phyloP scores from a whole-genome alignment of 2,888 invertebrate species.

The Cylindroiulus punctatus region DNA sequence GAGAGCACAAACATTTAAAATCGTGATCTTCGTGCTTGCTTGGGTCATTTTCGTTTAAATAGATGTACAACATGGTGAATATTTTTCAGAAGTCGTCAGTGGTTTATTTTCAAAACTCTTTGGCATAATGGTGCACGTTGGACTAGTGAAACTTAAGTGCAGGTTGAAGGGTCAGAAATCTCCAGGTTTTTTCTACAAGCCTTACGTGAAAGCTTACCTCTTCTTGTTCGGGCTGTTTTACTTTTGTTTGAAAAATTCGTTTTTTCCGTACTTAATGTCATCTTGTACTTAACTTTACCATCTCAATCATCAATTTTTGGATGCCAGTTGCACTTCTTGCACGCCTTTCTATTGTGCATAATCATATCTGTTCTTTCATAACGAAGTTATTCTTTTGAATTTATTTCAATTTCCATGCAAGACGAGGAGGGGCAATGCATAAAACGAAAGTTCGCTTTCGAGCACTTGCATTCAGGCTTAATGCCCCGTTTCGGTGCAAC shows the following conservation, averaged over 20 bases:
- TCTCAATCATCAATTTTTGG: neutral
- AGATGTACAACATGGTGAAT: neutral
- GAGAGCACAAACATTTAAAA: too few species aligned
- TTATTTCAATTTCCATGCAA: neutral
- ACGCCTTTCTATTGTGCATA: neutral
- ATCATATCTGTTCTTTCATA: neutral
- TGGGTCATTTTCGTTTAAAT: neutral
- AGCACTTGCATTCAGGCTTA: neutral
- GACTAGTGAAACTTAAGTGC: neutral
- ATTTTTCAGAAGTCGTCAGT: neutral
- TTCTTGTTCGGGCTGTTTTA: neutral
- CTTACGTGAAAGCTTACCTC: neutral
- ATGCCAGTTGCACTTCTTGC: neutral
- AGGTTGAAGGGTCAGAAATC: neutral
- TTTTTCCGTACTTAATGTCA: neutral
- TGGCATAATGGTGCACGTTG: neutral
- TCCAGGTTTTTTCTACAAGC: neutral
- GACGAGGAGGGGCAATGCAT: neutral
- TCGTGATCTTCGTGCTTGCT: neutral
- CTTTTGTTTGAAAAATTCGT: neutral
- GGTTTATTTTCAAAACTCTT: neutral
- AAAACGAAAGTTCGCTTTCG: constrained; percentile 8
- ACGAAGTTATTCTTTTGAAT: neutral
- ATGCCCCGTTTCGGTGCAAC: neutral
- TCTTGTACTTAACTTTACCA: constrained; percentile 33